A percentile compares a stretch with the other conserved stretches of the same genome.
phyloP scores from a whole-genome alignment of 1,140 invertebrate species.

The Metopolophium dirhodum region DNA sequence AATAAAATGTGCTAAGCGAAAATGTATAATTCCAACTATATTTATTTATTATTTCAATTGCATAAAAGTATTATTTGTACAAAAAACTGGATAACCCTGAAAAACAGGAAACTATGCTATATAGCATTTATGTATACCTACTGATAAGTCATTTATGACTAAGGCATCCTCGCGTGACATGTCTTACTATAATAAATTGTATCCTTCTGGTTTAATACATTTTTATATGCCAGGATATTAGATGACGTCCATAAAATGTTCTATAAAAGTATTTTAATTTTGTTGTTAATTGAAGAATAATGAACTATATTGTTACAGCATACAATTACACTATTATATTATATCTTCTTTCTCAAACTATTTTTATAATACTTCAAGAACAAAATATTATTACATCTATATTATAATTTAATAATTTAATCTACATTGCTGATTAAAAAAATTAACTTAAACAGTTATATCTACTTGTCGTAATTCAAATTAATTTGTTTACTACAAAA shows the following conservation, averaged over 20 bases:
- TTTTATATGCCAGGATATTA: not conserved
- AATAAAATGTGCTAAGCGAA: not conserved
- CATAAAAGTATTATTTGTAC: not conserved
- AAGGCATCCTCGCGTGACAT: not conserved
- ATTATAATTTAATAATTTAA: not conserved
- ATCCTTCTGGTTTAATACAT: not conserved
- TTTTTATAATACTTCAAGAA: not conserved
- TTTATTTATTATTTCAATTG: not conserved
- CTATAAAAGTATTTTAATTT: not conserved
- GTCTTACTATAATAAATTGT: not conserved
- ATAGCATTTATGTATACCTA: not conserved
- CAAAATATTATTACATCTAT: not conserved
- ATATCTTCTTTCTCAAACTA: not conserved
- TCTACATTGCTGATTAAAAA: not conserved
- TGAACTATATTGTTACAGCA: not conserved
- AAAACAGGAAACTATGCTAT: not conserved
- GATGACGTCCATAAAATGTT: not conserved
- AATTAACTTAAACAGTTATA: not conserved
- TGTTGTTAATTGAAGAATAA: not conserved
- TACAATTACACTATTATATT: not conserved
- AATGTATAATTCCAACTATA: not conserved
- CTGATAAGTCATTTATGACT: not conserved
- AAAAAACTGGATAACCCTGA: constrained; percentile 56
- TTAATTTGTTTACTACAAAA: not conserved
- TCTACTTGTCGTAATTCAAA: not conserved